Conservation (phyloP, 2,797 vertebrate species). For the Rhinichthys osculus region DNA sequence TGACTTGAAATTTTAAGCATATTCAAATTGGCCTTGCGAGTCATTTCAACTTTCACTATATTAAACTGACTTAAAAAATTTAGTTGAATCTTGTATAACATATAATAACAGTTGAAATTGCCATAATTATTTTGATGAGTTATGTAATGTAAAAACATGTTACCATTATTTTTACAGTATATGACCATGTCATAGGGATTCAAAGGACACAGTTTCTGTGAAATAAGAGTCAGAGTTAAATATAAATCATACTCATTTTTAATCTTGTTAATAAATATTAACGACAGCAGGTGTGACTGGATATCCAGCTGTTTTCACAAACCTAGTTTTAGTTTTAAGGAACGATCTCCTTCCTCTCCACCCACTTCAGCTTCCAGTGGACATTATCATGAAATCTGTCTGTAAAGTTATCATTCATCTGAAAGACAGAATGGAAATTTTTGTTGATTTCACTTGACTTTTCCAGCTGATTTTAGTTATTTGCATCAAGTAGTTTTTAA, state of each 20-base stretch:
- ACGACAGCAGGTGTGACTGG: background rate
- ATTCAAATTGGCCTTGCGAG: background rate
- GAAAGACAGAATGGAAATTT: conserved; percentile 51
- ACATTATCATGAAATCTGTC: accelerated
- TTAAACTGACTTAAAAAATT: background rate
- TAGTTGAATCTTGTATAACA: background rate
- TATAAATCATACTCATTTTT: background rate
- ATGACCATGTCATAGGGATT: background rate
- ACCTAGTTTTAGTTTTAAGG: background rate
- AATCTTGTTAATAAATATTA: background rate
- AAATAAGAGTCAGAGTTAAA: background rate
- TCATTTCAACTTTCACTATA: background rate
- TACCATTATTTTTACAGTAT: background rate
- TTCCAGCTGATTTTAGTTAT: background rate
- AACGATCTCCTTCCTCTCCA: accelerated
- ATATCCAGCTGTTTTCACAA: background rate
- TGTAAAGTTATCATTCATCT: accelerated
- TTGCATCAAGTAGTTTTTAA: background rate
- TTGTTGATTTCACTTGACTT: background rate
- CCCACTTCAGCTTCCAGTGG: background rate
- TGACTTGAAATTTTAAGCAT: background rate
- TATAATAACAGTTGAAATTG: background rate
- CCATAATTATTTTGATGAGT: background rate
- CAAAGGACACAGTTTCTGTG: background rate
- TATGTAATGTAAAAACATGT: background rate